Evolutionary conservation across 2,797 vertebrate genomes (phyloP).

Genomic region (Premnoplex brunnescens): DNA sequence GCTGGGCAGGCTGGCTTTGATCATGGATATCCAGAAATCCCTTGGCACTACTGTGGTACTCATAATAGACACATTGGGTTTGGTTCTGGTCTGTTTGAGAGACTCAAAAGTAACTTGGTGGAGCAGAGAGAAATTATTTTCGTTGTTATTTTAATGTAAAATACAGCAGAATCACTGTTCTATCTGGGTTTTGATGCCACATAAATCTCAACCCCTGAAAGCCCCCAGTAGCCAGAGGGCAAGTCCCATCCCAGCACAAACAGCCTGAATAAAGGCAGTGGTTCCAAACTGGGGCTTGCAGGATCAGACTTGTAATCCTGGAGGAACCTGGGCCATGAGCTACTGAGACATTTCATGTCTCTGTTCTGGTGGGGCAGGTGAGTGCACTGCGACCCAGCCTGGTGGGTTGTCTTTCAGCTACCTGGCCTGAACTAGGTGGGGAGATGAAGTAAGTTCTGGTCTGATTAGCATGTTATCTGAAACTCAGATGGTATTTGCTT

Average conservation of each 20-base stretch:
- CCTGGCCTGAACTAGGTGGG: background rate
- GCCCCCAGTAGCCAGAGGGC: background rate
- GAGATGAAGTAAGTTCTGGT: background rate
- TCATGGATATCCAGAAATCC: background rate
- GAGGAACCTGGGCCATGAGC: background rate
- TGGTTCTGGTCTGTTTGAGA: background rate
- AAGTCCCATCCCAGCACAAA: background rate
- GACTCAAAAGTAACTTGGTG: background rate
- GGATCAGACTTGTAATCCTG: background rate
- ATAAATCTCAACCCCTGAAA: background rate
- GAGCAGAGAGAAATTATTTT: background rate
- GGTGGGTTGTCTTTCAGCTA: background rate
- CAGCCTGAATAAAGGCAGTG: background rate
- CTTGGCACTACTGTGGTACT: background rate
- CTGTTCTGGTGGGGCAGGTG: background rate
- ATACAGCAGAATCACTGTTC: background rate
- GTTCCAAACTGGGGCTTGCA: background rate
- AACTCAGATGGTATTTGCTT: fast-evolving
- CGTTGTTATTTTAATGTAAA: background rate
- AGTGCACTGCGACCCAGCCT: fast-evolving
- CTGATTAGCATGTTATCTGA: background rate
- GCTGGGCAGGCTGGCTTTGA: background rate
- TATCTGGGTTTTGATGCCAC: background rate
- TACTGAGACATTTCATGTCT: fast-evolving
- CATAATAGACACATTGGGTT: background rate